These are phyloP conservation scores for Eptatretus atami DNA, from an alignment of 2,797 vertebrate species.

Conservation along the genomic window DNA sequence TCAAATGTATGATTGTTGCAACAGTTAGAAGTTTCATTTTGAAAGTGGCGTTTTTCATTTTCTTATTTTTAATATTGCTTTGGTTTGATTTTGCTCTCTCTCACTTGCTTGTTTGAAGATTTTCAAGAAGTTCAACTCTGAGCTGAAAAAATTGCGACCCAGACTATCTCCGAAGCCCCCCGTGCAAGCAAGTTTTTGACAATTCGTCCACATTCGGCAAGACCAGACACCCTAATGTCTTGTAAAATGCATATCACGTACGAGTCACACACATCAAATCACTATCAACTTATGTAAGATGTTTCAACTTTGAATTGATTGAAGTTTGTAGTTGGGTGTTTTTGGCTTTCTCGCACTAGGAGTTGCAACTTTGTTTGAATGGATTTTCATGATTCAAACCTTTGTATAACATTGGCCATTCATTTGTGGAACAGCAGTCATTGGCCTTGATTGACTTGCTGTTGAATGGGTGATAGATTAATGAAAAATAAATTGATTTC, in stretches of 20 bases:
- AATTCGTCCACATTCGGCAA: conserved; percentile 91
- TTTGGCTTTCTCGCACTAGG: not conserved
- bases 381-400: not conserved
- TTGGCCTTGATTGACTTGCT: no score
- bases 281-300: no score
- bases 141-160: conserved; percentile 94
- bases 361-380: conserved; percentile 6
- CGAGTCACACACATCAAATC: conserved; percentile 11
- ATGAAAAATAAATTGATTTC: no score
- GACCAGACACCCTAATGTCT: conserved; percentile 96
- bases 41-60: no score
- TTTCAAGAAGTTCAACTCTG: conserved; percentile 95
- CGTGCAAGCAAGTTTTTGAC: conserved; percentile 79
- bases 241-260: conserved; percentile 91
- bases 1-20: not conserved
- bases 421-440: conserved; percentile 7
- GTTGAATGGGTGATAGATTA: no score
- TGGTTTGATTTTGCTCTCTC: conserved; percentile 23
- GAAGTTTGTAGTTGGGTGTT: no score
- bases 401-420: conserved; percentile 8
- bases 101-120: conserved; percentile 97
- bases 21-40: no score
- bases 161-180: conserved; percentile 94
- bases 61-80: no score
- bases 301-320: no score